A percentile compares a stretch with the other conserved stretches of the same genome.
Conservation (phyloP, 1,140 invertebrate species). For the Cydia strobilella region DNA sequence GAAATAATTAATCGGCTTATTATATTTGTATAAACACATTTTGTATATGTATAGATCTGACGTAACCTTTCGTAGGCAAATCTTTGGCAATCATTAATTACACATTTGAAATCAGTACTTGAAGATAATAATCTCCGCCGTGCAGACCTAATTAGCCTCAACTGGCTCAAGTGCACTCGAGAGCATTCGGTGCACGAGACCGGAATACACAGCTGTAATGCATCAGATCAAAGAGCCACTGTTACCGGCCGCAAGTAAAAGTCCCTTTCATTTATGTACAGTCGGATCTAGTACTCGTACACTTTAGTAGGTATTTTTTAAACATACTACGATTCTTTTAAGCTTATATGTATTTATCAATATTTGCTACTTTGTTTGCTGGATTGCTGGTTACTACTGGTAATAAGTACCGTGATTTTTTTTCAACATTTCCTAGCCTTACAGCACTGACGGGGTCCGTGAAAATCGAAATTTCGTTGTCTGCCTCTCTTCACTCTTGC, state of each 20-base stretch:
- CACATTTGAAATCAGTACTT: conserved; percentile 4
- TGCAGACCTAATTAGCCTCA: conserved; percentile 57
- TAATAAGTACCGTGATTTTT: no score
- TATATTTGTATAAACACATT: no score
- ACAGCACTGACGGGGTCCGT: no score
- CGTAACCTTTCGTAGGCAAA: neutral
- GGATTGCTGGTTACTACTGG: no score
- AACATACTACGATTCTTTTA: no score
- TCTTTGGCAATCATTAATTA: conserved; percentile 5
- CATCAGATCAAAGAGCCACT: conserved; percentile 59
- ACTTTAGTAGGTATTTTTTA: neutral
- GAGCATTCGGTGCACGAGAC: conserved; percentile 47
- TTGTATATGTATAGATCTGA: neutral
- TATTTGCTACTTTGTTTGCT: no score
- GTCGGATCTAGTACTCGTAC: neutral
- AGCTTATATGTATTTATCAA: neutral
- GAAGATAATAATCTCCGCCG: conserved; percentile 7
- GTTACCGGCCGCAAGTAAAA: conserved; percentile 37
- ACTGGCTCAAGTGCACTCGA: conserved; percentile 52
- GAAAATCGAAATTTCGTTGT: no score
- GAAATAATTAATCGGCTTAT: neutral
- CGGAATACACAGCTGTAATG: conserved; percentile 51
- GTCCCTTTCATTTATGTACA: conserved; percentile 28
- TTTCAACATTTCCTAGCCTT: no score
- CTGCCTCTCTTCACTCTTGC: no score